phyloP scores from a whole-genome alignment of 2,113 vertebrate genomes.

The Vulpes vulpes region DNA sequence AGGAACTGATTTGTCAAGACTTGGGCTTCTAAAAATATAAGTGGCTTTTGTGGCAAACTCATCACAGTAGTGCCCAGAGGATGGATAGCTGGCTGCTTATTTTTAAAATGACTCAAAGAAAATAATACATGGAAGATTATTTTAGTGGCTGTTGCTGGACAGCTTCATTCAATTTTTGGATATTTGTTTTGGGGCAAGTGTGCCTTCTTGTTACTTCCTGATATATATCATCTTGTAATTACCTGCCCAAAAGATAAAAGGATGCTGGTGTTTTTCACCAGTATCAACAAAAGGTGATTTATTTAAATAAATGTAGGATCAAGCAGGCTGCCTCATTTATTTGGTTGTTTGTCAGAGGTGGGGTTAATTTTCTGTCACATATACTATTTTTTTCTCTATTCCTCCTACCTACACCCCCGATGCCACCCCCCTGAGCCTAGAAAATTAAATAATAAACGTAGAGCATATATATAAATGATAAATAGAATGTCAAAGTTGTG shows the following conservation, averaged over 20 bases:
- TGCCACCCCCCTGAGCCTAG: background rate
- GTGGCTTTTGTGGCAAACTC: slow-evolving; percentile 66
- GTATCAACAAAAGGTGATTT: slow-evolving; percentile 61
- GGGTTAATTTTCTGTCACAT: slow-evolving; percentile 63
- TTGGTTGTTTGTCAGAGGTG: slow-evolving; percentile 30
- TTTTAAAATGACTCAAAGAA: slow-evolving; percentile 62
- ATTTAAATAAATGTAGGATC: slow-evolving; percentile 60
- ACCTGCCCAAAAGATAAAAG: slow-evolving; percentile 55
- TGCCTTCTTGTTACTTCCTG: slow-evolving; percentile 63
- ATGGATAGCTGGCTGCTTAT: slow-evolving; percentile 57
- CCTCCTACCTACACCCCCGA: no score
- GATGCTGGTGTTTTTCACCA: slow-evolving; percentile 10
- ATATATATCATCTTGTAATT: slow-evolving; percentile 52
- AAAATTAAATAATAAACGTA: slow-evolving; percentile 58
- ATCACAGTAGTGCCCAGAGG: slow-evolving; percentile 54
- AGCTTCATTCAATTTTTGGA: slow-evolving; percentile 43
- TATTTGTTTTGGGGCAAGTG: slow-evolving; percentile 63
- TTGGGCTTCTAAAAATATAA: slow-evolving; percentile 74
- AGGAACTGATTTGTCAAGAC: slow-evolving; percentile 64
- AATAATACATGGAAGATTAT: slow-evolving; percentile 59
- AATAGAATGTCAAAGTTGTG: slow-evolving; percentile 23
- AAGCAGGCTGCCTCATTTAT: background rate
- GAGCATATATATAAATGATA: background rate
- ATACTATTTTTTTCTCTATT: slow-evolving; percentile 33
- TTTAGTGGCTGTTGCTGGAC: slow-evolving; percentile 55